These are phyloP conservation scores for Bemisia tabaci DNA, from an alignment of 1,140 invertebrate species.

Conservation along the genomic window DNA sequence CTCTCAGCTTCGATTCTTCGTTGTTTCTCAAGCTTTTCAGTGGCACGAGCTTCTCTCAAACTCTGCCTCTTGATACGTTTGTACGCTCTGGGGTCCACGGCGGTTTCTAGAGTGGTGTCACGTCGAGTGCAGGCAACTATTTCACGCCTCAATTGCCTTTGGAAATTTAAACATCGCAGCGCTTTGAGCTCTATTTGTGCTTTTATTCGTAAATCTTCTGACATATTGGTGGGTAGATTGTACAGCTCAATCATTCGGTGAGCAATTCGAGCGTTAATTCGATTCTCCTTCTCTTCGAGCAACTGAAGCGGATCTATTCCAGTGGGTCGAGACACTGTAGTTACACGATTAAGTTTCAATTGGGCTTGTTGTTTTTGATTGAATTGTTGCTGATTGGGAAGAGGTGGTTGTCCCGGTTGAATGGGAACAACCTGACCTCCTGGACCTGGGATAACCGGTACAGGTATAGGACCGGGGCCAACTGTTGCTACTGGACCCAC, in stretches of 20 bases:
- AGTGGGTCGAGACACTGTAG: constrained; percentile 72
- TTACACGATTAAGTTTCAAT: constrained; percentile 61
- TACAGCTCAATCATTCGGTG: constrained; percentile 67
- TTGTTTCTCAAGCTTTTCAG: constrained; percentile 96
- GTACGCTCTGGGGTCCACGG: constrained; percentile 91
- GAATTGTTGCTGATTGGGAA: constrained; percentile 29
- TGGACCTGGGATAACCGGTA: neutral
- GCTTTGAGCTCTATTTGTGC: constrained; percentile 92
- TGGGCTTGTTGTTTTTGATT: constrained; percentile 38
- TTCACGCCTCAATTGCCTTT: constrained; percentile 73
- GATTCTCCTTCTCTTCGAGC: constrained; percentile 86
- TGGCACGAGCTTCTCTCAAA: constrained; percentile 85
- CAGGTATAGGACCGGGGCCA: neutral
- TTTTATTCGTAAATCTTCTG: constrained; percentile 80
- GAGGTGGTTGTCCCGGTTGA: constrained; percentile 19
- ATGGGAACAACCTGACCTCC: neutral
- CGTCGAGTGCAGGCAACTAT: constrained; percentile 66
- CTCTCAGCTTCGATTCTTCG: constrained; percentile 96
- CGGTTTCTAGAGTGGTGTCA: constrained; percentile 91
- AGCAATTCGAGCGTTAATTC: constrained; percentile 67
- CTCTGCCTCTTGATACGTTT: constrained; percentile 91
- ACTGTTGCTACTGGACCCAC: neutral
- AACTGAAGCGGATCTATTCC: constrained; percentile 87
- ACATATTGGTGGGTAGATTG: constrained; percentile 74
- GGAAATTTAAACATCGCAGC: constrained; percentile 84